Percentiles rank a stretch among this genome's conserved stretches.
These are phyloP conservation scores for Choristoneura fumiferana DNA, from an alignment of 1,140 invertebrate genomes.

Conservation along the genomic window DNA sequence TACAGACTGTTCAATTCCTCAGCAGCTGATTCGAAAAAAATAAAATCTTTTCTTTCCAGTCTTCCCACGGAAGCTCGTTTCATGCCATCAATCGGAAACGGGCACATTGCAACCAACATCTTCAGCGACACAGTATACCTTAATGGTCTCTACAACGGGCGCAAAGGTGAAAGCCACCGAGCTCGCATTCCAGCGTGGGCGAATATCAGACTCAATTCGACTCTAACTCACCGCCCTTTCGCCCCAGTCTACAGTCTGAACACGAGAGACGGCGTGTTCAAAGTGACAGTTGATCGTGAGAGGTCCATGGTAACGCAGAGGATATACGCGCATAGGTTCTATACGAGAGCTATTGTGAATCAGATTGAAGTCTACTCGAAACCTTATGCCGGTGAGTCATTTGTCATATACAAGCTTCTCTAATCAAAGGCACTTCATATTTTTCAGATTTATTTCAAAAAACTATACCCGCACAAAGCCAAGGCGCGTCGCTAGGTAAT, in stretches of 20 bases:
- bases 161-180: conserved; percentile 73
- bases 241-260: conserved; percentile 66
- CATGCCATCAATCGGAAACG: conserved; percentile 80
- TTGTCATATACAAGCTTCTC: too few relatives aligned
- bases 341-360: conserved; percentile 79
- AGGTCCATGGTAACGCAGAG: conserved; percentile 73
- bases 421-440: too few relatives aligned
- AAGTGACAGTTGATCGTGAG: conserved; percentile 68
- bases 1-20: too few relatives aligned
- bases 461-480: too few relatives aligned
- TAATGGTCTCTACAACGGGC: conserved; percentile 80
- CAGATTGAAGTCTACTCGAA: conserved; percentile 73
- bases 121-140: conserved; percentile 80
- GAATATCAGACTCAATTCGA: conserved; percentile 77
- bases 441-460: too few relatives aligned
- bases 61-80: conserved; percentile 75
- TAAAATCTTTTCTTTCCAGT: too few relatives aligned
- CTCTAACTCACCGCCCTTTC: conserved; percentile 52
- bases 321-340: conserved; percentile 79
- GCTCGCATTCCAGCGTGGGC: conserved; percentile 79
- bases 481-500: too few relatives aligned
- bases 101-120: conserved; percentile 79
- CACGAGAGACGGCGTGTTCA: conserved; percentile 64
- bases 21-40: too few relatives aligned
- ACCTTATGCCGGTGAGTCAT: conserved; percentile 53